Evolutionary conservation across 92 coral and sea anemone genomes (phyloP).

Genomic region (Siderastrea radians): DNA sequence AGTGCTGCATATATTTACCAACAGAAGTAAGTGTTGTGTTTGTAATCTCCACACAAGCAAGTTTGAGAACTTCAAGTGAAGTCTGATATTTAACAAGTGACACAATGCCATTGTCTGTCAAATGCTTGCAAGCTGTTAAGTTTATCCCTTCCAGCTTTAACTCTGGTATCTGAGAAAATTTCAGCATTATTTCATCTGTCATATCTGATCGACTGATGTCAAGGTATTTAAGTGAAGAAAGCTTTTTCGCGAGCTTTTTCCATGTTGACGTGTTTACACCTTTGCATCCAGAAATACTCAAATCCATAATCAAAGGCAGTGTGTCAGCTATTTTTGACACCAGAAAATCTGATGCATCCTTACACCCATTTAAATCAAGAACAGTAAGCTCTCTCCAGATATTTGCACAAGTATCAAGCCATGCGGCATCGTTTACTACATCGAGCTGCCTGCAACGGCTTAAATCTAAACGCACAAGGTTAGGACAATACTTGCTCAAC

Average conservation of each 20-base stretch:
- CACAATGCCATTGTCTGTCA: conserved; percentile 85
- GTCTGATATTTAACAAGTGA: conserved; percentile 81
- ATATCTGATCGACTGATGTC: conserved; percentile 91
- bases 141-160: conserved; percentile 68
- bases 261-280: conserved; percentile 70
- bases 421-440: conserved; percentile 59
- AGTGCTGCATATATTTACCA: conserved; percentile 73
- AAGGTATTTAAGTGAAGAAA: conserved; percentile 54
- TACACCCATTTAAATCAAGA: conserved; percentile 78
- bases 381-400: conserved; percentile 41
- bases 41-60: conserved; percentile 83
- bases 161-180: conserved; percentile 76
- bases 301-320: conserved; percentile 50
- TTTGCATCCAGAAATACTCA: conserved; percentile 84
- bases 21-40: conserved; percentile 77
- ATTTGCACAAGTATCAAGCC: conserved; percentile 56
- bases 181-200: conserved; percentile 76
- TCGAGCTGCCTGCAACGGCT: conserved; percentile 89
- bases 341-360: conserved; percentile 76
- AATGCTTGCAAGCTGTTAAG: conserved; percentile 85
- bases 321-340: conserved; percentile 63
- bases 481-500: conserved; percentile 51
- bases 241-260: conserved; percentile 63
- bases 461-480: conserved; percentile 60
- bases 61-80: conserved; percentile 63